phyloP scores from a whole-genome alignment of 2,888 invertebrate genomes.

The Gortyna flavago region DNA sequence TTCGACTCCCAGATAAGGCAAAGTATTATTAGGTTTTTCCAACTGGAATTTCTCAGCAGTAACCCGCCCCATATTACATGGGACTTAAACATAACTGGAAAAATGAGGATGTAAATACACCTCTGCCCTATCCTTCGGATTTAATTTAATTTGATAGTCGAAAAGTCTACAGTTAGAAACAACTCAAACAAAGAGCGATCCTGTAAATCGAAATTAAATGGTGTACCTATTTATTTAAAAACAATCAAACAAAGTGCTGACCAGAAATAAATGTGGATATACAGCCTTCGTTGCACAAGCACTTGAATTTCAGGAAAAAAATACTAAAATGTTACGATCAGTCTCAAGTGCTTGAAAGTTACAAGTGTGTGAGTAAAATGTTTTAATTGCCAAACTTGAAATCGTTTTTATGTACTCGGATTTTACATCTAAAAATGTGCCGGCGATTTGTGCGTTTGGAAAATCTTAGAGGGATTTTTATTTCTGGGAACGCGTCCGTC shows the following conservation, averaged over 20 bases:
- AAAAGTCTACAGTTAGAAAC: background rate
- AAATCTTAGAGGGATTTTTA: conserved; percentile 40
- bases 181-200: background rate
- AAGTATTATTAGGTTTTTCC: background rate
- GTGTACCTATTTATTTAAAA: conserved; percentile 3
- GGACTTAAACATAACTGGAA: background rate
- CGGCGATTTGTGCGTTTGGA: conserved; percentile 25
- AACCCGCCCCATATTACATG: background rate
- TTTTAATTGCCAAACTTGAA: conserved; percentile 49
- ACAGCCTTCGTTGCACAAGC: background rate
- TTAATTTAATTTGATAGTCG: background rate
- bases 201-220: background rate
- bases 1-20: background rate
- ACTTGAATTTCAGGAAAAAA: conserved; percentile 23
- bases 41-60: background rate
- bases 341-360: conserved; percentile 38
- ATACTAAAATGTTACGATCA: conserved; percentile 30
- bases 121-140: background rate
- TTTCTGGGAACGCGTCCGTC: conserved; percentile 41
- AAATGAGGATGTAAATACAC: background rate
- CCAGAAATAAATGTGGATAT: conserved; percentile 11
- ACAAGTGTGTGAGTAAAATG: conserved; percentile 50
- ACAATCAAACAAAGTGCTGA: conserved; percentile 20
- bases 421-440: conserved; percentile 22
- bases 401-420: conserved; percentile 27